Evolutionary conservation across 2,797 vertebrate species (phyloP).

Genomic region (Microchirus variegatus): DNA sequence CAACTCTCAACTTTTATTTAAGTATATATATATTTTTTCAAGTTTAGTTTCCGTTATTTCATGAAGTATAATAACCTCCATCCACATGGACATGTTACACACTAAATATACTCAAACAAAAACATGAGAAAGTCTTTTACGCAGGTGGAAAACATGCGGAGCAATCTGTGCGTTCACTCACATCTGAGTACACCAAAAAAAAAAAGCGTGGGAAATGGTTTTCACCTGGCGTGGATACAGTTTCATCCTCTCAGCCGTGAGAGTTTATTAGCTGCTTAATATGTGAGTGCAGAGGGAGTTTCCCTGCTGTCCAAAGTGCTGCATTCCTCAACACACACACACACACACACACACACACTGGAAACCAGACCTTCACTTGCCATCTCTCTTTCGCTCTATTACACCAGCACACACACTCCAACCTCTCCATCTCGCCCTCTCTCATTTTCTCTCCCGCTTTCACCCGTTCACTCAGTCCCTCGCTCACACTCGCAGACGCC

Average conservation of each 20-base stretch:
- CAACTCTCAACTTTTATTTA: too few relatives aligned
- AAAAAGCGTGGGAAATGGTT: constrained; percentile 67
- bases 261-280: constrained; percentile 73
- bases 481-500: constrained; percentile 37
- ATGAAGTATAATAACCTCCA: too few relatives aligned
- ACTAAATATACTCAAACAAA: constrained; percentile 9
- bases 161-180: constrained; percentile 21
- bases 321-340: constrained; percentile 56
- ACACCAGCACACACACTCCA: constrained; percentile 32
- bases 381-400: constrained; percentile 17
- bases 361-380: constrained; percentile 36
- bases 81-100: constrained; percentile 1
- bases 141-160: neutral
- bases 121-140: too few relatives aligned
- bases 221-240: constrained; percentile 74
- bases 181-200: constrained; percentile 45
- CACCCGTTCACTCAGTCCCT: constrained; percentile 7
- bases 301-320: constrained; percentile 31
- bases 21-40: too few relatives aligned
- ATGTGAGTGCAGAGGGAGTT: constrained; percentile 57
- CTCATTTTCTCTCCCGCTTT: constrained; percentile 6
- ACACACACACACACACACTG: constrained; percentile 1
- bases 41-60: too few relatives aligned
- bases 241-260: constrained; percentile 65
- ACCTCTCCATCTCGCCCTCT: constrained; percentile 5